These are phyloP conservation scores for Pterophyllum scalare DNA, from an alignment of 2,113 vertebrate species.

Conservation along the genomic window DNA sequence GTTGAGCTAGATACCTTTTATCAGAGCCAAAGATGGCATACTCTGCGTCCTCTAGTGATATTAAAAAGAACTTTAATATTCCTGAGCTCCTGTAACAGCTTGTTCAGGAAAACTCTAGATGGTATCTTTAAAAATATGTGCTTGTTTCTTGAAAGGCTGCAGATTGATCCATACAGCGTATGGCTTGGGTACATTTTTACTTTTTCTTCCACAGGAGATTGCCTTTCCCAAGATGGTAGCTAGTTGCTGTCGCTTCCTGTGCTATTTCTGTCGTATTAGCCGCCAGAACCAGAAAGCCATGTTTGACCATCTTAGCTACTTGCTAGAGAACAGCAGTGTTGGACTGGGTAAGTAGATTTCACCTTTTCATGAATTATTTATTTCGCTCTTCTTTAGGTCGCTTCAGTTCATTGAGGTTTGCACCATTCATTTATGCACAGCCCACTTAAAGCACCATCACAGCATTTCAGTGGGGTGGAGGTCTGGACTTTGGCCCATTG, in stretches of 20 bases:
- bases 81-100: neutral
- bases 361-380: neutral
- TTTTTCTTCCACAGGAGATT: constrained; percentile 83
- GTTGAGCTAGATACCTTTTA: neutral
- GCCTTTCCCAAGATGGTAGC: constrained; percentile 98
- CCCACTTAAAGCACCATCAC: neutral
- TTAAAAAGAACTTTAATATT: neutral
- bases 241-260: constrained; percentile 97
- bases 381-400: no score
- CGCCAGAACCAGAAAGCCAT: constrained; percentile 98
- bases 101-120: neutral
- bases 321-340: constrained; percentile 97
- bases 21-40: neutral
- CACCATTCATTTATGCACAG: neutral
- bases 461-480: no score
- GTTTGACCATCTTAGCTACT: constrained; percentile 98
- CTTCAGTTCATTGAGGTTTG: no score
- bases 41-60: neutral
- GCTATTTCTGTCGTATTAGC: constrained; percentile 99
- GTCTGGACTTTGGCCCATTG: neutral
- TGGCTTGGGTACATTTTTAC: neutral
- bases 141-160: neutral
- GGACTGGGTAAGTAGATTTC: constrained; percentile 85
- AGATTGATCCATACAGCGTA: neutral
- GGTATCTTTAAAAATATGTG: neutral